Base-by-base conservation (phyloP, 1,140 invertebrate species). In the Chlorops oryzae region DNA sequence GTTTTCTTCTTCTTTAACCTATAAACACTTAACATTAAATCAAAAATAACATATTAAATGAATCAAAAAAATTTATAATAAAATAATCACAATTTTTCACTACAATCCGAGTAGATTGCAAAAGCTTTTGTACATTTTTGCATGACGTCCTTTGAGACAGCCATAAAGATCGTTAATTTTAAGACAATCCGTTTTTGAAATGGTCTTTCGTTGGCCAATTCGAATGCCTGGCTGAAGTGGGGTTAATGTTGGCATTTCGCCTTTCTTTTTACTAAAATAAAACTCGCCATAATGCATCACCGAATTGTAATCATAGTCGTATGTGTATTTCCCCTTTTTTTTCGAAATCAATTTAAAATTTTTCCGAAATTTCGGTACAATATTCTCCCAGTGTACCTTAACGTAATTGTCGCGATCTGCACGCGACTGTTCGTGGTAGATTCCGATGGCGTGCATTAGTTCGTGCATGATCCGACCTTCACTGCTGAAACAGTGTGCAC, bases 361-460 rank as follows among this genome's bases (percentile, higher is more conserved):
- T 55, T 81, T 77, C 55, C 81, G 78, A 22, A 73, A 77, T 1
- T 78, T 80, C 74, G 64, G 62, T 28, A 70, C 74, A 27, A 94
- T 87, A 62, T 93, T 93, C 1, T 82, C 63, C 74, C 82, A 90
- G 34, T 81, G 73, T 20, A 93, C 81, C 5, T 64, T 76, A 0
- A 93, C 82, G 58, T 80, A 87, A 37, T 85, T 76, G 61, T 92
- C 90, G 6, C 91, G 74, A 61, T 93, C 91, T 1, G 73, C 78
- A 9, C 90, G 77, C 46, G 83, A 90, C 59, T 94, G 90, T 59
- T 93, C 90, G 70, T 95, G 91, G 63, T 87, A 80, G 65, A 93
- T 92, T 1, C 91, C 91, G 18, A 87, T 65, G 2, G 86, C 83
- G 58, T 95, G 90, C 77, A 92, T 84, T 47, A 94, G 70, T 65